These are phyloP conservation scores for Tympanoctomys barrerae DNA, from an alignment of 2,797 vertebrate species.

Conservation along the genomic window DNA sequence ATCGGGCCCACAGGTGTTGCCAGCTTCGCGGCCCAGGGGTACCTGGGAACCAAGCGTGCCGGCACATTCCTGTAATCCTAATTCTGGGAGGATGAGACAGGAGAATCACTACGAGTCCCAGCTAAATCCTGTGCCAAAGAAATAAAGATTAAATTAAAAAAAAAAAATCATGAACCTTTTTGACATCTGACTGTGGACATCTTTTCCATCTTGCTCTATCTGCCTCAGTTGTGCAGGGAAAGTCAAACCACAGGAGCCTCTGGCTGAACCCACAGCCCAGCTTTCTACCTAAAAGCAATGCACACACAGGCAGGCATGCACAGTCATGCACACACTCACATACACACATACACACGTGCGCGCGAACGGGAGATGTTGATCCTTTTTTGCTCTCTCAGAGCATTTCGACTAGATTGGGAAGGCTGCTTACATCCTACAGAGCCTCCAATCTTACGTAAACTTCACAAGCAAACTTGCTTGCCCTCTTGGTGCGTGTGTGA, in stretches of 20 bases:
- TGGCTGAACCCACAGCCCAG: too few relatives aligned
- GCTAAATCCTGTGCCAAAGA: too few relatives aligned
- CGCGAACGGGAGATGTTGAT: accelerated
- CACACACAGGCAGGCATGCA: conserved; percentile 10
- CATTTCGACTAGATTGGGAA: background rate
- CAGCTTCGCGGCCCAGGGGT: too few relatives aligned
- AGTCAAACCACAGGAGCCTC: background rate
- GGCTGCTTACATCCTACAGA: background rate
- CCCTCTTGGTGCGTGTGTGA: background rate
- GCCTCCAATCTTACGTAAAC: background rate
- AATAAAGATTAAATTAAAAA: too few relatives aligned
- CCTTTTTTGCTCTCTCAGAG: background rate
- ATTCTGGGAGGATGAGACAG: too few relatives aligned
- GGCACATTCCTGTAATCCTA: too few relatives aligned
- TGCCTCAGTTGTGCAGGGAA: background rate
- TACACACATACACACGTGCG: too few relatives aligned
- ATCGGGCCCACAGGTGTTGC: too few relatives aligned
- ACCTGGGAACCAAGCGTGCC: too few relatives aligned
- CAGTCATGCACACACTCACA: too few relatives aligned
- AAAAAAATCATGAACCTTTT: background rate
- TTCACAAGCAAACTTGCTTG: background rate
- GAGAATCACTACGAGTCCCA: too few relatives aligned
- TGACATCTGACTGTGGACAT: background rate
- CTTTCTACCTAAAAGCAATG: background rate
- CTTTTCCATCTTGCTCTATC: background rate